Evolutionary conservation across 2,113 vertebrate genomes (phyloP).

Genomic region (Solea solea): DNA sequence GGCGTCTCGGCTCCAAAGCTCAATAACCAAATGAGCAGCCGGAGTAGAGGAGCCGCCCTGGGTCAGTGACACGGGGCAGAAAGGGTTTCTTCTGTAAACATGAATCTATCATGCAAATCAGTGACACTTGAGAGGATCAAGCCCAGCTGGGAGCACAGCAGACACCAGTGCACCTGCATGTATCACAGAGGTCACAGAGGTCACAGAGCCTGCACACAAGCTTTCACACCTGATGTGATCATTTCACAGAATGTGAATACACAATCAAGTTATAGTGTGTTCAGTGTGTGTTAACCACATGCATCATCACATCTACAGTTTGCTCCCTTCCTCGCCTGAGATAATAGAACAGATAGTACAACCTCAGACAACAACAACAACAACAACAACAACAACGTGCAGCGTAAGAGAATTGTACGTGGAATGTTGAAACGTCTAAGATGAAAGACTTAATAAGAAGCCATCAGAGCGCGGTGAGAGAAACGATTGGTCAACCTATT

Average conservation of each 20-base stretch:
- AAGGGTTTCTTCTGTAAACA: constrained; percentile 68
- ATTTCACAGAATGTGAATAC: neutral
- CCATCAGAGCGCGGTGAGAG: constrained; percentile 3
- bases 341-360: constrained; percentile 1
- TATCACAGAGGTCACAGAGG: neutral
- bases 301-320: constrained; percentile 13
- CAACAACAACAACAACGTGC: neutral
- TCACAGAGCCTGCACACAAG: neutral
- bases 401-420: constrained; percentile 1
- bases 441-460: constrained; percentile 22
- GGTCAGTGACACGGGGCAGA: constrained; percentile 52
- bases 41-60: constrained; percentile 14
- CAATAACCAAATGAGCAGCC: constrained; percentile 66
- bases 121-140: constrained; percentile 53
- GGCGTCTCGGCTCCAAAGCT: constrained; percentile 31
- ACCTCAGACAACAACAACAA: neutral
- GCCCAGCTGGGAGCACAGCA: constrained; percentile 45
- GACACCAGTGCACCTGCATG: constrained; percentile 17
- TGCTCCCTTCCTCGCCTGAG: constrained; percentile 10
- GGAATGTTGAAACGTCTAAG: constrained; percentile 71
- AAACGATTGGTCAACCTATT: constrained; percentile 1
- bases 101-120: constrained; percentile 76
- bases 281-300: constrained; percentile 20
- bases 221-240: constrained; percentile 2
- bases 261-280: constrained; percentile 16